Conservation (phyloP, 1,140 invertebrate genomes). For the Halesus radiatus region DNA sequence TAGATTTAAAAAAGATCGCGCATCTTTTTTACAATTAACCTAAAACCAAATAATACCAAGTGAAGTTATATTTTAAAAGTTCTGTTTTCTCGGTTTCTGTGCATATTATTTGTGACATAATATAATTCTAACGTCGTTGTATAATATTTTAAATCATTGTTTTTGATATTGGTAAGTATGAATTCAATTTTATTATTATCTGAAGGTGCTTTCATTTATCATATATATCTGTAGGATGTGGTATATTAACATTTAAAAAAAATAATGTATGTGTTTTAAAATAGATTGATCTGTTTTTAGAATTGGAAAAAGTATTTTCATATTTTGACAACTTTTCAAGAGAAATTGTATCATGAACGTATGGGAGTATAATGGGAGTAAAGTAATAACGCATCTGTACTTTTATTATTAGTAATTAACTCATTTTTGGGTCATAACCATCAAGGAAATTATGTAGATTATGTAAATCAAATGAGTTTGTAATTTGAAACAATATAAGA, state of each 20-base stretch:
- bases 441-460: too few relatives aligned
- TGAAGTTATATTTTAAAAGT: conserved; percentile 8
- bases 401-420: too few relatives aligned
- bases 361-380: too few relatives aligned
- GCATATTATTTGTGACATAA: conserved; percentile 11
- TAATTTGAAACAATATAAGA: too few relatives aligned
- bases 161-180: conserved; percentile 28
- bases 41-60: background rate
- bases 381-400: too few relatives aligned
- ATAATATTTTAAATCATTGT: conserved; percentile 10
- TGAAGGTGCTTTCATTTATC: background rate
- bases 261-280: background rate
- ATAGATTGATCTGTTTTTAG: background rate
- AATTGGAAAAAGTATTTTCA: too few relatives aligned
- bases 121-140: background rate
- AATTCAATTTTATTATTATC: conserved; percentile 13
- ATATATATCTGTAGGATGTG: background rate
- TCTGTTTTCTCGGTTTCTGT: background rate
- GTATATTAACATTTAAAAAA: background rate
- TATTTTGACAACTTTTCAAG: too few relatives aligned
- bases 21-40: background rate
- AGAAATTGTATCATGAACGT: too few relatives aligned
- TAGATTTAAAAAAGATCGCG: too few relatives aligned
- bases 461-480: too few relatives aligned
- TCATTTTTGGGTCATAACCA: too few relatives aligned